These are phyloP conservation scores for Trypoxylon attenuatum DNA, from an alignment of 2,888 invertebrate species.

Conservation along the genomic window DNA sequence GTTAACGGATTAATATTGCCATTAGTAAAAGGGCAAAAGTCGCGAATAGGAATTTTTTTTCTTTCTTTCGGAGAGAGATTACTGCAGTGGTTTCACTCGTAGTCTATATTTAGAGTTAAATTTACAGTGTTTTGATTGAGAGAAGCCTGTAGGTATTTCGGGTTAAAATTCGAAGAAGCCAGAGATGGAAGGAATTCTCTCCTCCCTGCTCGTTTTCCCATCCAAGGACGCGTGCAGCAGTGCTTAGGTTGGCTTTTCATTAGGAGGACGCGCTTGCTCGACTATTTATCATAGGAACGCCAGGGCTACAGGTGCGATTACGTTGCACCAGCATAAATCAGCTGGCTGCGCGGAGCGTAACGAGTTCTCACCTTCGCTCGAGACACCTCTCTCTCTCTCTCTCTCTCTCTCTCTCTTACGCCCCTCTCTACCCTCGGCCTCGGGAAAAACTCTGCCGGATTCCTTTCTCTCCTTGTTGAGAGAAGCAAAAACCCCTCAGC, in stretches of 20 bases:
- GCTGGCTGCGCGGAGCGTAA: conserved; percentile 34
- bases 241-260: conserved; percentile 44
- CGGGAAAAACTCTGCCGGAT: conserved; percentile 38
- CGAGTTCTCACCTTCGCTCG: conserved; percentile 48
- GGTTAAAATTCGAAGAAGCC: too few species aligned
- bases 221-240: conserved; percentile 41
- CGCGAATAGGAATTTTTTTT: too few species aligned
- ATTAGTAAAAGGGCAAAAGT: too few species aligned
- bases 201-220: too few species aligned
- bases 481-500: conserved; percentile 5
- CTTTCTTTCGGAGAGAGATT: too few species aligned
- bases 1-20: too few species aligned
- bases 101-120: too few species aligned
- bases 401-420: conserved; percentile 13
- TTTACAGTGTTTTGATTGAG: too few species aligned
- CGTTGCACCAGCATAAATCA: conserved; percentile 46
- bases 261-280: conserved; percentile 10
- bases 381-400: conserved; percentile 8
- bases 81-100: too few species aligned
- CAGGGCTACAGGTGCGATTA: conserved; percentile 34
- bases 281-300: conserved; percentile 42
- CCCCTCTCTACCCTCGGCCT: conserved; percentile 26
- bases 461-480: conserved; percentile 44
- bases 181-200: too few species aligned
- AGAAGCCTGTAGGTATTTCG: too few species aligned